A percentile compares a stretch with the other conserved stretches of the same genome.
These are phyloP conservation scores for Megaptera novaeangliae DNA, from an alignment of 2,113 vertebrate species.

Conservation along the genomic window DNA sequence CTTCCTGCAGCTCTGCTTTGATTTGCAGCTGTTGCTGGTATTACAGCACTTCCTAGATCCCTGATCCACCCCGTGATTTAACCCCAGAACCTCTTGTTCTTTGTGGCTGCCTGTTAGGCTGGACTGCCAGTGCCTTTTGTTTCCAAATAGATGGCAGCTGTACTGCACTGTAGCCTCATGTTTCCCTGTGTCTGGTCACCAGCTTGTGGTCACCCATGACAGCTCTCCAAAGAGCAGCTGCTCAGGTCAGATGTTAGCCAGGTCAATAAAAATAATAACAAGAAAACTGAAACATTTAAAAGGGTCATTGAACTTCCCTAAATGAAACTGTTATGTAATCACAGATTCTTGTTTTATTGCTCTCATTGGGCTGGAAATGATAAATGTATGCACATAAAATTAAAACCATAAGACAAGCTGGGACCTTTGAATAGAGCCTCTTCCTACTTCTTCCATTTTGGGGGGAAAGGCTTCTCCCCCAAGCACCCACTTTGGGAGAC, in stretches of 20 bases:
- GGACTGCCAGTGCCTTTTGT: neutral
- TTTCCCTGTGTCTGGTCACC: neutral
- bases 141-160: neutral
- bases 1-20: neutral
- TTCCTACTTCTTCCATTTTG: neutral
- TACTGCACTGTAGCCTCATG: neutral
- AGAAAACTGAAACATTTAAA: slow-evolving; percentile 46
- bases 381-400: neutral
- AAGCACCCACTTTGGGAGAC: neutral
- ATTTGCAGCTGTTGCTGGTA: neutral
- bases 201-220: neutral
- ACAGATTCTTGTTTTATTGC: neutral
- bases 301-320: slow-evolving; percentile 30
- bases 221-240: neutral
- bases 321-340: slow-evolving; percentile 33
- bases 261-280: slow-evolving; percentile 23
- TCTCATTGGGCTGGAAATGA: slow-evolving; percentile 8
- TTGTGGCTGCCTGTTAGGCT: neutral
- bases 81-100: neutral
- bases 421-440: neutral
- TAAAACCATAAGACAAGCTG: neutral
- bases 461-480: neutral
- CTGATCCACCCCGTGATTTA: neutral
- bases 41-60: neutral
- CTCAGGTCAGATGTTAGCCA: slow-evolving; percentile 11